Conservation (phyloP, 2,113 vertebrate genomes). For the Gymnorhina tibicen region DNA sequence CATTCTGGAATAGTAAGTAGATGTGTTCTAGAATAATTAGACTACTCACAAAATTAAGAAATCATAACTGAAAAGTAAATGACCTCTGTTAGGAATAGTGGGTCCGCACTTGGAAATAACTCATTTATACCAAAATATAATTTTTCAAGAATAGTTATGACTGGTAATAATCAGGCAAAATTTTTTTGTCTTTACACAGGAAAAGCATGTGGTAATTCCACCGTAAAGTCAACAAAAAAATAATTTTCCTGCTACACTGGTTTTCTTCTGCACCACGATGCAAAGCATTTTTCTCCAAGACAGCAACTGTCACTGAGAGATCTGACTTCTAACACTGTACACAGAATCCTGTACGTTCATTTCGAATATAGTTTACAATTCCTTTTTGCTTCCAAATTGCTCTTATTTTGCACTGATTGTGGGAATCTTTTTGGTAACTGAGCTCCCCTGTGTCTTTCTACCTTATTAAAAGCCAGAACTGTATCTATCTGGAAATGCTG, state of each 20-base stretch:
- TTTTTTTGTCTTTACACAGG: background rate
- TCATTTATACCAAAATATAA: background rate
- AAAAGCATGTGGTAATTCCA: background rate
- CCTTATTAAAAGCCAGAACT: background rate
- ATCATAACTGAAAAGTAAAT: background rate
- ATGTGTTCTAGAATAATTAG: background rate
- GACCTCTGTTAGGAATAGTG: background rate
- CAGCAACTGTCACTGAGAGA: background rate
- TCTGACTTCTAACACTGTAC: background rate
- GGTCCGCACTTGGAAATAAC: background rate
- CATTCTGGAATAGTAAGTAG: background rate
- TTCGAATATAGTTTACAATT: background rate
- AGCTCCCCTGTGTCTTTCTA: background rate
- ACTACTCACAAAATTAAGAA: background rate
- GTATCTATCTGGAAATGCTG: background rate
- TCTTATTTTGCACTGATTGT: background rate
- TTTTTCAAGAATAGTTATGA: background rate
- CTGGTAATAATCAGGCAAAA: background rate
- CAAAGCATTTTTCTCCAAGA: background rate
- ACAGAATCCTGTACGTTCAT: background rate
- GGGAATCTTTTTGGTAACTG: background rate
- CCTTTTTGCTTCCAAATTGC: background rate
- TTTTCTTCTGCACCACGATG: background rate
- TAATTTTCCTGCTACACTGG: background rate
- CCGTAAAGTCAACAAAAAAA: background rate